Percentiles rank a stretch among this genome's conserved stretches.
These are phyloP conservation scores for Dinoponera quadriceps DNA, from an alignment of 1,140 invertebrate genomes.

Conservation along the genomic window DNA sequence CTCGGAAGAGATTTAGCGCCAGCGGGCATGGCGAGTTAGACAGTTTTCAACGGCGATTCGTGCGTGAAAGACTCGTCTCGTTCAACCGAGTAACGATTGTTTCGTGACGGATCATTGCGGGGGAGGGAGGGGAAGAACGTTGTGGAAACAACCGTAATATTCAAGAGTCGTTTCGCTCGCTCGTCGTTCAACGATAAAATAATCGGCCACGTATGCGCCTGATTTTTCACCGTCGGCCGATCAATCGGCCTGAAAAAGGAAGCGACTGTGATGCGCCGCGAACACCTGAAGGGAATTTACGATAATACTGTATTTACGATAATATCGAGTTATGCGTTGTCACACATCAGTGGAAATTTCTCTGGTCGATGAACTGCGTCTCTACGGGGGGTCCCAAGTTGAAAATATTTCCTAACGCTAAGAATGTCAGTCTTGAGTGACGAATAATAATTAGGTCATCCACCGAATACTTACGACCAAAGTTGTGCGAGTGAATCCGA, in stretches of 20 bases:
- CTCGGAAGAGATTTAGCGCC: conserved; percentile 26
- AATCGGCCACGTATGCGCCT: neutral
- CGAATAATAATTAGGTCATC: conserved; percentile 27
- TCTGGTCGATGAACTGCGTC: conserved; percentile 2
- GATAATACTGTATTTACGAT: neutral
- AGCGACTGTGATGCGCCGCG: neutral
- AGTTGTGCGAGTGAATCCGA: neutral
- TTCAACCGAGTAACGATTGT: conserved; percentile 14
- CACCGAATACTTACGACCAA: conserved; percentile 20
- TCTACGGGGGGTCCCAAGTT: too few relatives aligned
- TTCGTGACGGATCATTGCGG: conserved; percentile 13
- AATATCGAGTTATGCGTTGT: neutral
- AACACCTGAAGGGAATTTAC: conserved; percentile 6
- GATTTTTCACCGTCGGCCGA: neutral
- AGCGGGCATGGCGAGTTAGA: conserved; percentile 58
- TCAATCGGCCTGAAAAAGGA: neutral
- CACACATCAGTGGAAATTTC: conserved; percentile 56
- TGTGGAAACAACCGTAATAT: neutral
- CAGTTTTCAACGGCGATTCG: conserved; percentile 65
- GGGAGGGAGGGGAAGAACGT: too few relatives aligned
- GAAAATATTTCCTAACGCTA: conserved; percentile 30
- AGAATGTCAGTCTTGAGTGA: conserved; percentile 62
- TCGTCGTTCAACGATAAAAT: conserved; percentile 15
- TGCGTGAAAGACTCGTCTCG: conserved; percentile 38
- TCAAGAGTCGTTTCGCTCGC: conserved; percentile 9